A percentile compares a stretch with the other conserved stretches of the same genome.
These are phyloP conservation scores for Aproaerema taeniolella DNA, from an alignment of 2,888 invertebrate genomes.

Conservation along the genomic window DNA sequence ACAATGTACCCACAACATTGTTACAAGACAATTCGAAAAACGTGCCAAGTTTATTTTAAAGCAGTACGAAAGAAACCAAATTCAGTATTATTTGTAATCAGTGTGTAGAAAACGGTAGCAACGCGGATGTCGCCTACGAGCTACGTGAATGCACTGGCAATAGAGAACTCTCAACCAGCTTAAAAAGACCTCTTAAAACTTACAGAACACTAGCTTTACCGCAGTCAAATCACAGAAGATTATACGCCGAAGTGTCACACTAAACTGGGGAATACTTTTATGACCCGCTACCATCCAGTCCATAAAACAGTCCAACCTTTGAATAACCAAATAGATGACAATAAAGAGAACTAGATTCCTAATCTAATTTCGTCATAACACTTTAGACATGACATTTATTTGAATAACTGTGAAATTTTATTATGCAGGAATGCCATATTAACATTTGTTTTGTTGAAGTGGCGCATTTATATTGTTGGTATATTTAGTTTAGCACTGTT, in stretches of 20 bases:
- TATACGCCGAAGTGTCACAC: too few relatives aligned
- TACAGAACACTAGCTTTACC: too few relatives aligned
- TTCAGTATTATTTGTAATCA: conserved; percentile 59
- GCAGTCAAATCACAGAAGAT: too few relatives aligned
- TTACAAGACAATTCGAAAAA: conserved; percentile 24
- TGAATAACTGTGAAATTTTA: neutral
- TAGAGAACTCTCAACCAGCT: conserved; percentile 31
- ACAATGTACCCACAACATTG: conserved; percentile 17
- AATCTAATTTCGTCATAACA: conserved; percentile 12
- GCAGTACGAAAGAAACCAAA: conserved; percentile 30
- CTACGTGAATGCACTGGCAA: conserved; percentile 58
- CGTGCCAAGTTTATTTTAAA: conserved; percentile 29
- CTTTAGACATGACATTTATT: conserved; percentile 10
- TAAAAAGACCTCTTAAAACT: conserved; percentile 32
- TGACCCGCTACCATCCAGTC: conserved; percentile 37
- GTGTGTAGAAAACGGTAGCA: conserved; percentile 57
- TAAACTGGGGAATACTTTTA: conserved; percentile 38
- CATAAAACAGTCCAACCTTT: conserved; percentile 48
- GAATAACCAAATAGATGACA: conserved; percentile 40
- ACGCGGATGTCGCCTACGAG: conserved; percentile 53
- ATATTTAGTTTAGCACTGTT: too few relatives aligned
- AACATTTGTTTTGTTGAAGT: too few relatives aligned
- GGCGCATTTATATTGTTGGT: too few relatives aligned
- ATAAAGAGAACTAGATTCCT: conserved; percentile 22
- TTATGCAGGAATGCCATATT: too few relatives aligned